Percentiles rank a stretch among this genome's conserved stretches.
These are phyloP conservation scores for human DNA, from an alignment of 2,113 vertebrate species.

Conservation along the genomic window GRCh38 chr1:31937001-31937500, in stretches of 20 bases:
- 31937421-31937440: neutral
- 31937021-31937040: slow-evolving; percentile 22
- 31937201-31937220: neutral
- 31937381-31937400: neutral
- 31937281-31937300: neutral
- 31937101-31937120: neutral
- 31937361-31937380: neutral
- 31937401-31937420: neutral
- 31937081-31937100: neutral
- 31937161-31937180: neutral
- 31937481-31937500: neutral
- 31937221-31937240: neutral
- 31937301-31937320: neutral
- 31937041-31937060: slow-evolving; percentile 33
- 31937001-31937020: neutral
- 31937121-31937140: neutral
- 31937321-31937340: neutral
- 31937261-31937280: neutral
- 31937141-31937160: neutral
- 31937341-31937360: neutral
- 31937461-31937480: neutral
- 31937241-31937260: neutral
- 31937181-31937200: neutral
- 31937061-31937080: neutral
- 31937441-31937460: neutral